These are phyloP conservation scores for Cacoxenus indagator DNA, from an alignment of 2,888 invertebrate genomes.

Conservation along the genomic window DNA sequence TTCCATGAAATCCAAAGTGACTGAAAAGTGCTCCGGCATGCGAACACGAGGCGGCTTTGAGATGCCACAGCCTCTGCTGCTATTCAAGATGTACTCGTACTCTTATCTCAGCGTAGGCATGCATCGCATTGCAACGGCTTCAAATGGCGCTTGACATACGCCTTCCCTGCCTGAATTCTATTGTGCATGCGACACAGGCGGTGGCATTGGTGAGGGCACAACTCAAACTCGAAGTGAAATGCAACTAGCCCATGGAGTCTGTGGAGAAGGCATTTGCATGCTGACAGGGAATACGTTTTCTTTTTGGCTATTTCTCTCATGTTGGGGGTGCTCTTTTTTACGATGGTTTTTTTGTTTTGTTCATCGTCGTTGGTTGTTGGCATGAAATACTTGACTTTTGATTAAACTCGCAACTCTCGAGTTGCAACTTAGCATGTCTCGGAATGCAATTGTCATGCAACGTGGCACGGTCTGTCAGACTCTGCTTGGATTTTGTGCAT, in stretches of 20 bases:
- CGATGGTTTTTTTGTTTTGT: background rate
- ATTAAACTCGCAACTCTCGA: conserved; percentile 65
- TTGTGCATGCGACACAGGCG: conserved; percentile 27
- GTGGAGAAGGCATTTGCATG: conserved; percentile 55
- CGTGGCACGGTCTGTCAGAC: background rate
- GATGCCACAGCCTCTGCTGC: background rate
- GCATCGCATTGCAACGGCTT: conserved; percentile 11
- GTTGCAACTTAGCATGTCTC: conserved; percentile 17
- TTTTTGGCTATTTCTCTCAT: background rate
- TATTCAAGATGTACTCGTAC: background rate
- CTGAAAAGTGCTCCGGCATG: conserved; percentile 9
- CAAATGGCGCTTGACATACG: conserved; percentile 30
- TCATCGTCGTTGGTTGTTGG: conserved; percentile 34
- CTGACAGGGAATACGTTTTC: conserved; percentile 49
- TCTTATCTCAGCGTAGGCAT: background rate
- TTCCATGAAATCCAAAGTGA: conserved; percentile 52
- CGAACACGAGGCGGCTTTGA: background rate
- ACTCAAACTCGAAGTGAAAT: background rate
- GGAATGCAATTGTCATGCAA: background rate
- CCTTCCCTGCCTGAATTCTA: conserved; percentile 24
- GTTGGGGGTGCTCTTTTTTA: background rate
- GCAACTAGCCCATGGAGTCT: conserved; percentile 29
- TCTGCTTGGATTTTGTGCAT: background rate
- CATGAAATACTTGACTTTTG: conserved; percentile 64
- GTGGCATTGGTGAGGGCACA: background rate